phyloP scores from a whole-genome alignment of 2,797 vertebrate species.

The Ataeniobius toweri region DNA sequence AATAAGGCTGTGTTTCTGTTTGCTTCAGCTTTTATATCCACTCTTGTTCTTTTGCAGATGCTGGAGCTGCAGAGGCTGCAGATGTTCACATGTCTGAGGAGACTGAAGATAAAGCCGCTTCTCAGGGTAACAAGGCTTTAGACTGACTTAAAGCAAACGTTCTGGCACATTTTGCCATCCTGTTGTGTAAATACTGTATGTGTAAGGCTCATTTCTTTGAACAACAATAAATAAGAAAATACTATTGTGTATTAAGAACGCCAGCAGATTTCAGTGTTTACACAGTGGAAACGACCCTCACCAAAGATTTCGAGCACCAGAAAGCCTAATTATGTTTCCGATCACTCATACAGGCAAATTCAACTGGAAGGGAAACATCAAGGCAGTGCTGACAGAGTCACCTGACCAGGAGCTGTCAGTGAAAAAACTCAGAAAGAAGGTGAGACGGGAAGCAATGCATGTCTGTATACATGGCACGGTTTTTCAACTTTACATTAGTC shows the following conservation, averaged over 20 bases:
- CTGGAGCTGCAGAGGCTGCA: constrained; percentile 66
- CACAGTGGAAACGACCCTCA: background rate
- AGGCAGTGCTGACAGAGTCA: constrained; percentile 85
- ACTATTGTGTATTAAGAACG: background rate
- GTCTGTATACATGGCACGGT: background rate
- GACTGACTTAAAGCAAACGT: background rate
- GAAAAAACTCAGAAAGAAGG: constrained; percentile 96
- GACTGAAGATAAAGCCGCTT: constrained; percentile 51
- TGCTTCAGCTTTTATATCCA: background rate
- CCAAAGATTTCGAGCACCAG: background rate
- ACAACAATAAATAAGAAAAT: background rate
- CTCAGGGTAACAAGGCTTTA: constrained; percentile 70
- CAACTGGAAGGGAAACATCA: constrained; percentile 97
- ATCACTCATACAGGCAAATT: constrained; percentile 85
- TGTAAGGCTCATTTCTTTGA: background rate
- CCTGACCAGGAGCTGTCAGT: constrained; percentile 89
- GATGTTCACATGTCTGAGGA: constrained; percentile 60
- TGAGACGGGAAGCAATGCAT: constrained; percentile 54
- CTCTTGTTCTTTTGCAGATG: constrained; percentile 60
- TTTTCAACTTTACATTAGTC: background rate
- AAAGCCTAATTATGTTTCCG: constrained; percentile 11
- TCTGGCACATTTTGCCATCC: background rate
- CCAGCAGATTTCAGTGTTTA: constrained; percentile 64
- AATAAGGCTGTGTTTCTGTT: background rate
- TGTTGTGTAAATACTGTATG: background rate